Evolutionary conservation across 2,888 invertebrate species (phyloP).

Genomic region (Anoncus sp.): DNA sequence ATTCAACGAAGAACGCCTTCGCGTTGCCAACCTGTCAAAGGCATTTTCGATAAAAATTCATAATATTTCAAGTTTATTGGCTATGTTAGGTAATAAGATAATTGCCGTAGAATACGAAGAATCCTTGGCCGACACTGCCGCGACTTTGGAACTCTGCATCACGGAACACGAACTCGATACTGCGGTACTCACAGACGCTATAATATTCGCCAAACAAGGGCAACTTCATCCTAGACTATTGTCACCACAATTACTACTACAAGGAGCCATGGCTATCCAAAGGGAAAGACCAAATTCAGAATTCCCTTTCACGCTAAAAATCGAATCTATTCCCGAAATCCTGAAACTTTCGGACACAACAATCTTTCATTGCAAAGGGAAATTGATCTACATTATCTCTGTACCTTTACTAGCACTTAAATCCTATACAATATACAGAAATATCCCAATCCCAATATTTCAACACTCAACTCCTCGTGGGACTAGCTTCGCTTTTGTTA

Average conservation of each 20-base stretch:
- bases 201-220: conserved; percentile 17
- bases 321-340: neutral
- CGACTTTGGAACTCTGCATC: conserved; percentile 2
- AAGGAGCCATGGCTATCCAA: neutral
- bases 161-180: conserved; percentile 18
- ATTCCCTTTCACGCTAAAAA: neutral
- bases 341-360: conserved; percentile 3
- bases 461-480: neutral
- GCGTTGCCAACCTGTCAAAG: neutral
- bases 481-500: conserved; percentile 14
- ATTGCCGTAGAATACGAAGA: neutral
- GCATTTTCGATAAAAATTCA: too few species aligned
- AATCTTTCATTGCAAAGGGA: neutral
- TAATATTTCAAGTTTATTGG: too few species aligned
- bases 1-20: neutral
- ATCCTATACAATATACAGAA: neutral
- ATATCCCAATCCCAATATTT: neutral
- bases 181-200: conserved; percentile 5
- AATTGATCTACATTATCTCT: neutral
- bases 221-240: neutral
- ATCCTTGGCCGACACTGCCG: neutral
- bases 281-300: neutral
- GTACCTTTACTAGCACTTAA: conserved; percentile 3
- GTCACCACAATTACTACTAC: neutral
- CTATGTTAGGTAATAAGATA: too few species aligned